phyloP scores from a whole-genome alignment of 2,797 vertebrate genomes.

The Poeciliopsis paucimaculata region DNA sequence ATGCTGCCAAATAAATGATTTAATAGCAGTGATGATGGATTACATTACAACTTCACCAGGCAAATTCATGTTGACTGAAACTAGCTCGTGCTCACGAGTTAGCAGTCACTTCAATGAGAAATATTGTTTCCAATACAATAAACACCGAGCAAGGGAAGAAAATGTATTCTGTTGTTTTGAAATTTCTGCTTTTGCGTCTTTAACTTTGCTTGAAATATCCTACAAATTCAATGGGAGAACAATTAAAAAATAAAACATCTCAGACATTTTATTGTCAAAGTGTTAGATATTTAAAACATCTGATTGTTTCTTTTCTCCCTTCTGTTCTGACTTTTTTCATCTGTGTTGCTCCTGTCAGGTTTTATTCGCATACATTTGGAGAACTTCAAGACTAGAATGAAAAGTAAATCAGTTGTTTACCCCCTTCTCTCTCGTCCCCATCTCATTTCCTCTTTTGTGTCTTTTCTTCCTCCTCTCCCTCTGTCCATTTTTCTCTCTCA shows the following conservation, averaged over 20 bases:
- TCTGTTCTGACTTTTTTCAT: conserved; percentile 2
- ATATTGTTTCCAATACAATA: neutral
- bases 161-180: neutral
- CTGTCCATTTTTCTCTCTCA: conserved; percentile 45
- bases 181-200: neutral
- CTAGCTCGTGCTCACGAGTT: neutral
- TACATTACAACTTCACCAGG: neutral
- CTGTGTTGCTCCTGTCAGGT: conserved; percentile 33
- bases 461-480: conserved; percentile 5
- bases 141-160: neutral
- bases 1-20: neutral
- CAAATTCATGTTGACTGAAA: neutral
- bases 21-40: neutral
- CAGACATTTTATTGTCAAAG: neutral
- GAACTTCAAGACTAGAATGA: conserved; percentile 31
- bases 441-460: conserved; percentile 43
- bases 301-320: conserved; percentile 6
- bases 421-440: conserved; percentile 28
- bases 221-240: neutral
- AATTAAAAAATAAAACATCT: neutral
- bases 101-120: neutral
- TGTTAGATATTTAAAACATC: neutral
- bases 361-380: conserved; percentile 31
- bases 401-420: conserved; percentile 52
- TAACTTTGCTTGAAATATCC: neutral